phyloP scores from a whole-genome alignment of 2,888 invertebrate genomes.

The Calameuta idolon region DNA sequence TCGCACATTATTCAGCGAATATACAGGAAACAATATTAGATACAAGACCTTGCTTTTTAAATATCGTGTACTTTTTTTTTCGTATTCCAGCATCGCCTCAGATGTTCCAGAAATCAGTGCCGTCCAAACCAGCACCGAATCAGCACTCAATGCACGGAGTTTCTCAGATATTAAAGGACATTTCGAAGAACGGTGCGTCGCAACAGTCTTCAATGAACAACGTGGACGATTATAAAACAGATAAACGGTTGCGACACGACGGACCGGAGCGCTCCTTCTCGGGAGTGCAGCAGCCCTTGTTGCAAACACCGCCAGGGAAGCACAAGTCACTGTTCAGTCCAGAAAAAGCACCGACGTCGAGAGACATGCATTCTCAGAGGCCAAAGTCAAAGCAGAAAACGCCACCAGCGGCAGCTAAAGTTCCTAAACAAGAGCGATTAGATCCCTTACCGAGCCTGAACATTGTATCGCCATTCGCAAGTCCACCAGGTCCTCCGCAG shows the following conservation, averaged over 20 bases:
- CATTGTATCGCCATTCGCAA: conserved; percentile 36
- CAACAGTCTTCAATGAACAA: conserved; percentile 35
- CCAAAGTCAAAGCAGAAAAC: conserved; percentile 69
- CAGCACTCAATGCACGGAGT: conserved; percentile 45
- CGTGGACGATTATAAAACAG: conserved; percentile 59
- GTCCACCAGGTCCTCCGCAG: conserved; percentile 29
- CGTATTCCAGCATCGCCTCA: not conserved
- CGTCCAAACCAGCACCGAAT: conserved; percentile 6
- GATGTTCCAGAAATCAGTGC: conserved; percentile 30
- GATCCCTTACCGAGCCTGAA: conserved; percentile 47
- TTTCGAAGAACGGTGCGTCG: conserved; percentile 39
- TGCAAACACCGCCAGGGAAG: conserved; percentile 43
- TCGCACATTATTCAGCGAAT: too few relatives aligned
- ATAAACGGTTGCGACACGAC: conserved; percentile 54
- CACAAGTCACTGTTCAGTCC: conserved; percentile 75
- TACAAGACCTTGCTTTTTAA: not conserved
- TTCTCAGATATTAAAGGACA: conserved; percentile 44
- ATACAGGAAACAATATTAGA: too few relatives aligned
- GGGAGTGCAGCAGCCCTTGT: conserved; percentile 35
- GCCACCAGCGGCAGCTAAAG: conserved; percentile 64
- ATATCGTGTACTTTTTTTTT: too few relatives aligned
- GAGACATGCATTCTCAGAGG: conserved; percentile 60
- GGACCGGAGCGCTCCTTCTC: conserved; percentile 33
- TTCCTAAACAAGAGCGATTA: conserved; percentile 43
- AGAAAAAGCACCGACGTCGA: conserved; percentile 70